Conservation (phyloP, 2,113 vertebrate genomes). For the Toxotes jaculatrix region DNA sequence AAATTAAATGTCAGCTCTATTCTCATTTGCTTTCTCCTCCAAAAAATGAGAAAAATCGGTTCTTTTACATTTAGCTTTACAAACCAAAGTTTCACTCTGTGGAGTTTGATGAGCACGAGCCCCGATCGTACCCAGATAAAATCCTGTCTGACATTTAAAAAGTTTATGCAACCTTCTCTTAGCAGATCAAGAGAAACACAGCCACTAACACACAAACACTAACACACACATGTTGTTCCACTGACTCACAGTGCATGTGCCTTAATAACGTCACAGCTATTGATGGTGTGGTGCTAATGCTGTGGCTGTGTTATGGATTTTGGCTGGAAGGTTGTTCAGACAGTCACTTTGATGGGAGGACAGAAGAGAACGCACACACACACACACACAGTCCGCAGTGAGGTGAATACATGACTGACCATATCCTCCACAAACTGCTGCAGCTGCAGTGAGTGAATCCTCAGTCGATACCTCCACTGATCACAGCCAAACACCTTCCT, state of each 20-base stretch:
- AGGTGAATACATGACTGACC: background rate
- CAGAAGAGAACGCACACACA: background rate
- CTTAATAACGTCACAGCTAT: constrained; percentile 33
- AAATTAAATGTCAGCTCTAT: background rate
- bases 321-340: constrained; percentile 55
- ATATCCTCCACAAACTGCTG: background rate
- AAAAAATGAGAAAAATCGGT: no score
- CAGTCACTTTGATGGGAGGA: constrained; percentile 37
- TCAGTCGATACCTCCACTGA: constrained; percentile 4
- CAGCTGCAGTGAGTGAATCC: background rate
- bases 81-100: no score
- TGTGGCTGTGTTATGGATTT: constrained; percentile 58
- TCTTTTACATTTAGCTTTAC: no score
- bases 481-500: constrained; percentile 1
- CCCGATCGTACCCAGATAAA: background rate
- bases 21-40: no score
- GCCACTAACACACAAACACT: background rate
- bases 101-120: no score
- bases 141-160: background rate
- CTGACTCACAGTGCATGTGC: constrained; percentile 18
- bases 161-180: background rate
- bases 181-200: background rate
- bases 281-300: constrained; percentile 41
- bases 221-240: background rate
- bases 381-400: background rate